Percentiles rank a stretch among this genome's conserved stretches.
These are phyloP conservation scores for Electrophaes corylata DNA, from an alignment of 2,888 invertebrate species.

Conservation along the genomic window DNA sequence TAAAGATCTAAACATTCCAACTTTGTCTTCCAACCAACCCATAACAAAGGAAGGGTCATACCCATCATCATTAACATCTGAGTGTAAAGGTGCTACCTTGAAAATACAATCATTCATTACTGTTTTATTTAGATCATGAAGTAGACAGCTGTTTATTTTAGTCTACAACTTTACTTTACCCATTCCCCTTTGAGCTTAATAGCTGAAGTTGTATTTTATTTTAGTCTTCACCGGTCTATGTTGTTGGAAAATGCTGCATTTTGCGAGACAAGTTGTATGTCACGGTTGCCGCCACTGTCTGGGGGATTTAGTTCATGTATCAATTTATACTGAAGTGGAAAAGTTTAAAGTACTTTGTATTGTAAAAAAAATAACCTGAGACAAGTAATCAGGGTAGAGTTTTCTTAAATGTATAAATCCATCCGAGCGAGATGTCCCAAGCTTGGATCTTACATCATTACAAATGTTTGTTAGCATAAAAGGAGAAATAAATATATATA, in stretches of 20 bases:
- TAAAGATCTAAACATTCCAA: too few species aligned
- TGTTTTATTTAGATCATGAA: background rate
- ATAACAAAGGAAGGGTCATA: too few species aligned
- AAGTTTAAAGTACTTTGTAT: conserved; percentile 10
- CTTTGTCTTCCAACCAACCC: too few species aligned
- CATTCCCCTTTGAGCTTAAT: conserved; percentile 40
- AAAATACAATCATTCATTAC: background rate
- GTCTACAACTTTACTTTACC: conserved; percentile 36
- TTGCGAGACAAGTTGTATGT: conserved; percentile 24
- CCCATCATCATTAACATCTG: too few species aligned
- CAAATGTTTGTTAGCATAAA: too few species aligned
- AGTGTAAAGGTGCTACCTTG: too few species aligned
- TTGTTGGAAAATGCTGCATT: conserved; percentile 55
- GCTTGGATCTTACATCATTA: too few species aligned
- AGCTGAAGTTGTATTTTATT: conserved; percentile 69
- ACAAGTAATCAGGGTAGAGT: background rate
- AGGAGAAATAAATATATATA: too few species aligned
- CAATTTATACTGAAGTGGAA: conserved; percentile 23
- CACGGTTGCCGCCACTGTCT: conserved; percentile 22
- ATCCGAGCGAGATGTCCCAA: too few species aligned
- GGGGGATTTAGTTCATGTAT: conserved; percentile 21
- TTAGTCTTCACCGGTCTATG: conserved; percentile 49
- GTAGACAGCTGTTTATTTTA: conserved; percentile 1
- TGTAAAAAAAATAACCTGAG: conserved; percentile 1
- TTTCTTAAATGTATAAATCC: background rate